A percentile compares a stretch with the other conserved stretches of the same genome.
Evolutionary conservation across 2,113 vertebrate genomes (phyloP).

Genomic region (Azemiops feae): DNA sequence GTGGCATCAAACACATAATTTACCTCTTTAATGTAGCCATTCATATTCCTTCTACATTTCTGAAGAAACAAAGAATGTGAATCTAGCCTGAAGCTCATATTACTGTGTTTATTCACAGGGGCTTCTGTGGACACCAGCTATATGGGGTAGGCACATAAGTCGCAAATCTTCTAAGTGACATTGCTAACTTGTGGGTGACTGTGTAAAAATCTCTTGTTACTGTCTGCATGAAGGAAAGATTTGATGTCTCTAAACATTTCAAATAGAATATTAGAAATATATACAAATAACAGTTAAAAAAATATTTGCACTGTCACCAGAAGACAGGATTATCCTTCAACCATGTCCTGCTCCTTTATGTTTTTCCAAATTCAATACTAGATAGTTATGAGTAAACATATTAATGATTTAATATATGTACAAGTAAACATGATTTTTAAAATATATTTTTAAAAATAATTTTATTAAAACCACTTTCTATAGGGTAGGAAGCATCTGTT

Average conservation of each 20-base stretch:
- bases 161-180: not conserved
- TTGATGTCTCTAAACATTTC: constrained; percentile 16
- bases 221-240: not conserved
- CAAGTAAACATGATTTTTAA: not conserved
- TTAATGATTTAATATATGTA: not conserved
- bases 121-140: not conserved
- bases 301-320: constrained; percentile 43
- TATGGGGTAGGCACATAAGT: not conserved
- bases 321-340: constrained; percentile 29
- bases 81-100: not conserved
- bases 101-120: not conserved
- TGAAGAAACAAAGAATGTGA: not conserved
- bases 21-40: not conserved
- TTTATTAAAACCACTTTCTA: not conserved
- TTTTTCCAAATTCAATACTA: constrained; percentile 29
- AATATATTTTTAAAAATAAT: not conserved
- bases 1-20: not conserved
- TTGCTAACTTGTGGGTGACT: not conserved
- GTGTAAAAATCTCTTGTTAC: not conserved
- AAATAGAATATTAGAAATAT: constrained; percentile 34
- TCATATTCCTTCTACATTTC: not conserved
- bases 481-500: constrained; percentile 7
- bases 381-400: constrained; percentile 35
- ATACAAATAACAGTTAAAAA: constrained; percentile 35
- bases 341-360: constrained; percentile 23